Base-by-base conservation (phyloP, 2,888 invertebrate genomes). In the Aleiodes alternator region DNA sequence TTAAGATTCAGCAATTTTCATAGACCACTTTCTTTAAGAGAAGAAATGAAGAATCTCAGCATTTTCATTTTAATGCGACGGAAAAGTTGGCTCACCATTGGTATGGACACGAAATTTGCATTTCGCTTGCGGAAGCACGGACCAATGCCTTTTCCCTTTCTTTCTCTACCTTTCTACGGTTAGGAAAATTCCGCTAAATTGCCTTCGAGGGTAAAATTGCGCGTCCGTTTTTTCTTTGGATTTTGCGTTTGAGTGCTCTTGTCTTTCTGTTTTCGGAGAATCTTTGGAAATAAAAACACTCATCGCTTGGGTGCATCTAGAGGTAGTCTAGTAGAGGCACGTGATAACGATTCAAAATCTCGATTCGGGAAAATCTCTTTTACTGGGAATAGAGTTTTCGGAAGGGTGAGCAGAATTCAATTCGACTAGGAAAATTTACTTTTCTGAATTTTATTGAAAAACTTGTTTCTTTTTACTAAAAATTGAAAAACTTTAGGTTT, bases 71-170 rank as follows among this genome's bases (percentile, higher is more conserved):
- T 23, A 61, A 14, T 48, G 29, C 57, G 16, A 12, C 51, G 53
- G 31, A 53, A 72, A 69, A 34, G 72, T 53, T 29, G 64, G 48
- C 43, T 64, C 64, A 16, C 48, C 43, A 9, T 11, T 4, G 43
- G 43, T 43, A 64, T 43, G 51, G 51, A 68, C 59, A 69, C 53
- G 57, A 69, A 76, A 76, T 76, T 72, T 82, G 81, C 82, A 84
- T 84, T 84, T 83, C 80, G 79, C 80, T 82, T 77, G 79, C 82
- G 83, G 82, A 83, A 82, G 82, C 78, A 77, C 81, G 79, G 79
- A 77, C 80, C 79, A 77, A 79, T 82, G 82, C 82, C 82, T 79
- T 78, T 79, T 75, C 75, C 71, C 72, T 43, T 73, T 72, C 43
- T 43, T 11, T 43, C 9, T 8, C 43, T 43, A 11, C 9, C 43